Evolutionary conservation across 2,113 vertebrate species (phyloP).

Genomic region (Atherinomorus stipes): DNA sequence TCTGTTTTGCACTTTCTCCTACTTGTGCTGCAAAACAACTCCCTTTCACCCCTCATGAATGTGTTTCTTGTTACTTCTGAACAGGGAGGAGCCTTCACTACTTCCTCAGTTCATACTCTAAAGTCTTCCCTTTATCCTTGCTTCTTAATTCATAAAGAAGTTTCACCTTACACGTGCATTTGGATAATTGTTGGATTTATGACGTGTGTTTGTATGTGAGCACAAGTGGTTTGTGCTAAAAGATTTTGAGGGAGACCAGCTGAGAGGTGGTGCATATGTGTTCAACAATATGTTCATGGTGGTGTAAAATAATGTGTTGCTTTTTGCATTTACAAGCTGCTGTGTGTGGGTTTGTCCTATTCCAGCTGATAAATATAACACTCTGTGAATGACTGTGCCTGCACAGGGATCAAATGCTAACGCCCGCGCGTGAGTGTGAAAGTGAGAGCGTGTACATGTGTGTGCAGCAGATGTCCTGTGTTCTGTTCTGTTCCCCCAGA

Average conservation of each 20-base stretch:
- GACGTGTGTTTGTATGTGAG: background rate
- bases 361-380: constrained; percentile 53
- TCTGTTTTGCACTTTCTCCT: constrained; percentile 13
- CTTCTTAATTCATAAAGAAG: constrained; percentile 30
- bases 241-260: constrained; percentile 2
- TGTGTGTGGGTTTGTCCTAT: constrained; percentile 30
- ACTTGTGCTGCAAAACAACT: constrained; percentile 38
- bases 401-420: constrained; percentile 57
- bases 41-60: constrained; percentile 50
- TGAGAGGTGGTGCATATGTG: constrained; percentile 6
- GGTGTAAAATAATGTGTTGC: constrained; percentile 10
- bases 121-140: constrained; percentile 1
- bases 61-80: constrained; percentile 60
- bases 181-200: constrained; percentile 26
- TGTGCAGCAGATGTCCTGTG: constrained; percentile 76
- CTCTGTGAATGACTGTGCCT: constrained; percentile 36
- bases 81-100: constrained; percentile 50
- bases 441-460: constrained; percentile 41
- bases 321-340: constrained; percentile 12
- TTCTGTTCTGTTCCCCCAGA: constrained; percentile 56
- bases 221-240: constrained; percentile 22
- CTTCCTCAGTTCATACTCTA: constrained; percentile 28
- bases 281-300: background rate
- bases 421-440: constrained; percentile 36
- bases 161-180: constrained; percentile 9